phyloP scores from a whole-genome alignment of 2,797 vertebrate genomes.

The Australoheros facetus region DNA sequence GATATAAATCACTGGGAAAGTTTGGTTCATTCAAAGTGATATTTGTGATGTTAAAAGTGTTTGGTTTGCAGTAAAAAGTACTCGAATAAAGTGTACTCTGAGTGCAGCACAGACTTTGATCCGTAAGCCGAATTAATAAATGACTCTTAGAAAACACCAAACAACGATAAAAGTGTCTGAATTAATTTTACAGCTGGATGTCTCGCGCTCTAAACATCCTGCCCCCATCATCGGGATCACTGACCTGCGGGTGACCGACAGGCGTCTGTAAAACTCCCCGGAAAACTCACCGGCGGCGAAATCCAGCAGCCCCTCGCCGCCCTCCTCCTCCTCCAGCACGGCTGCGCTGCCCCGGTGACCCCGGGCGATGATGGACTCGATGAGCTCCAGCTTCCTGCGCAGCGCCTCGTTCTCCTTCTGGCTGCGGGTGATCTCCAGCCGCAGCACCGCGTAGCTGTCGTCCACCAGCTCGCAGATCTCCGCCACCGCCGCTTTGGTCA shows the following conservation, averaged over 20 bases:
- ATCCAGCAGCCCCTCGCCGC: constrained; percentile 10
- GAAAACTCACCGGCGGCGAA: constrained; percentile 36
- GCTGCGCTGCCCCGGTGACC: constrained; percentile 23
- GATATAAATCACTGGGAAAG: background rate
- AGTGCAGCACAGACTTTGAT: background rate
- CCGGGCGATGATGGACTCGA: constrained; percentile 67
- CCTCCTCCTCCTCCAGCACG: constrained; percentile 13
- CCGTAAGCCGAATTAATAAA: background rate
- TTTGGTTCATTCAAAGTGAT: background rate
- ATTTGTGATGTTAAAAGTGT: background rate
- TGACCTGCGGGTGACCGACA: background rate
- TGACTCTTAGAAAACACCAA: accelerated
- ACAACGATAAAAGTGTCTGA: accelerated
- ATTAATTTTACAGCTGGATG: too few species aligned
- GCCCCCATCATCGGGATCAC: background rate
- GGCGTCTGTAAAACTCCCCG: too few species aligned
- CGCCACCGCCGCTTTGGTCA: constrained; percentile 73
- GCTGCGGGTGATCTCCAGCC: constrained; percentile 69
- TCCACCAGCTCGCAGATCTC: constrained; percentile 79
- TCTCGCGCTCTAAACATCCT: background rate
- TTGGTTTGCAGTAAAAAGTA: background rate
- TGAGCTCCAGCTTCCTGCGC: constrained; percentile 69
- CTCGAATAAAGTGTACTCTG: background rate
- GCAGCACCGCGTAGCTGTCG: constrained; percentile 67
- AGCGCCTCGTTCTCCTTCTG: constrained; percentile 73